phyloP scores from a whole-genome alignment of 2,113 vertebrate species.

The Coregonus clupeaformis region DNA sequence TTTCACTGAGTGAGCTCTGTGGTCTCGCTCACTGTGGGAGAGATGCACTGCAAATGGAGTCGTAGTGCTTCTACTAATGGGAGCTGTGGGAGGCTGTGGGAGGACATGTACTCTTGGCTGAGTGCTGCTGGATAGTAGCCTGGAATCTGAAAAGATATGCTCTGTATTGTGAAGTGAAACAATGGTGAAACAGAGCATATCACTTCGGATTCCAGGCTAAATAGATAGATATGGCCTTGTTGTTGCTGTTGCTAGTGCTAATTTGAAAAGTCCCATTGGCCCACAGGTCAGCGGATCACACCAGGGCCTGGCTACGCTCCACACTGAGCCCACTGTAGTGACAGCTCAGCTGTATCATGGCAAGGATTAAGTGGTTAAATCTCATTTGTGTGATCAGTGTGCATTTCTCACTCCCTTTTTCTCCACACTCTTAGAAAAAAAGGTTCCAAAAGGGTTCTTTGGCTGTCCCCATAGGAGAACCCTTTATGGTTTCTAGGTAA shows the following conservation, averaged over 20 bases:
- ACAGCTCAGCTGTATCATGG: constrained; percentile 56
- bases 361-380: constrained; percentile 69
- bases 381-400: constrained; percentile 55
- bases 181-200: too few relatives aligned
- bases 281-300: constrained; percentile 19
- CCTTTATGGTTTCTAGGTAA: too few relatives aligned
- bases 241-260: constrained; percentile 26
- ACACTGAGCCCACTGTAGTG: constrained; percentile 41
- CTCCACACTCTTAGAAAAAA: constrained; percentile 28
- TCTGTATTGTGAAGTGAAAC: too few relatives aligned
- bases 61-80: constrained; percentile 20
- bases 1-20: background rate
- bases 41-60: constrained; percentile 16
- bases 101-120: background rate
- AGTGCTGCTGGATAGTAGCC: background rate
- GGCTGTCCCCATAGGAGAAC: too few relatives aligned
- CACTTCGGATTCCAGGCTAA: constrained; percentile 17
- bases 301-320: constrained; percentile 23
- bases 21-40: constrained; percentile 1
- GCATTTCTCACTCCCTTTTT: constrained; percentile 56
- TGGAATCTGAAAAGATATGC: too few relatives aligned
- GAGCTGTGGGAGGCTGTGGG: background rate
- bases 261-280: background rate
- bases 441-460: too few relatives aligned
- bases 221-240: constrained; percentile 20